Evolutionary conservation across 1,140 invertebrate genomes (phyloP).

Genomic region (Eriocheir sinensis): DNA sequence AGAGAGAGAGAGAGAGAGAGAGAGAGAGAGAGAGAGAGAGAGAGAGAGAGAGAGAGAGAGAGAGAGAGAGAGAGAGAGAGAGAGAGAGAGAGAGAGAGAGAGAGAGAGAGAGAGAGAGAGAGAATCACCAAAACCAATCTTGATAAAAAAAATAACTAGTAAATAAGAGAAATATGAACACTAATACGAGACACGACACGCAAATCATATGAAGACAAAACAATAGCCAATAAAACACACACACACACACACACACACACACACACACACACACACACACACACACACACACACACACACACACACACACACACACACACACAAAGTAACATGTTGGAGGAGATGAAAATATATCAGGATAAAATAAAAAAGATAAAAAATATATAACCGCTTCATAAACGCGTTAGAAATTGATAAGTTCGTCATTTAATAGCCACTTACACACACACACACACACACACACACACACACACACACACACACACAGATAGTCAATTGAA

Average conservation of each 20-base stretch:
- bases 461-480: constrained; percentile 22
- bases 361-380: too few species aligned
- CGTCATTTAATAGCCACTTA: neutral
- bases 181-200: neutral
- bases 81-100: constrained; percentile 22
- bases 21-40: neutral
- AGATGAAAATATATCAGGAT: too few species aligned
- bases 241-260: neutral
- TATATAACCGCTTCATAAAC: neutral
- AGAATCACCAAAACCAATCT: too few species aligned
- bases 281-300: constrained; percentile 9
- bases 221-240: neutral
- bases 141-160: too few species aligned
- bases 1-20: too few species aligned
- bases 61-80: constrained; percentile 22
- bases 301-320: constrained; percentile 6
- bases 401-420: neutral
- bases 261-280: constrained; percentile 19
- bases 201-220: too few species aligned
- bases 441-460: constrained; percentile 22
- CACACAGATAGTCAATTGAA: neutral
- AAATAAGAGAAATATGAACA: neutral
- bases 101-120: constrained; percentile 22
- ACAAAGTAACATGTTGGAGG: too few species aligned
- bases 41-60: neutral